phyloP scores from a whole-genome alignment of 2,113 vertebrate genomes.

The Pelvicachromis taeniatus region DNA sequence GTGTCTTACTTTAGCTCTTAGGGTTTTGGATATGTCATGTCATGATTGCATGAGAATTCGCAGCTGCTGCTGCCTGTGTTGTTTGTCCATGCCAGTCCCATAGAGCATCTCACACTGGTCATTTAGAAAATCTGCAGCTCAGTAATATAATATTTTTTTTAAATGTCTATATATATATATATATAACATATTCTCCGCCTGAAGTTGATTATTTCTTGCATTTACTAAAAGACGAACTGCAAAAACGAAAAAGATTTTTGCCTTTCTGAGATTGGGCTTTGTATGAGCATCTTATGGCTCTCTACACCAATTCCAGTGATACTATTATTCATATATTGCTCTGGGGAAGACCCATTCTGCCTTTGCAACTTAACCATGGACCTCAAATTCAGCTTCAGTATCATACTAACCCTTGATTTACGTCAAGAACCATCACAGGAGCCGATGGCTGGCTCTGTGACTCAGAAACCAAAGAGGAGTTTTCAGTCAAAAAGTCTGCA shows the following conservation, averaged over 20 bases:
- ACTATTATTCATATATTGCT: not conserved
- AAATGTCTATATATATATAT: not conserved
- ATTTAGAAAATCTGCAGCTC: constrained; percentile 1
- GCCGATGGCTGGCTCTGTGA: not conserved
- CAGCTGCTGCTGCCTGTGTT: constrained; percentile 58
- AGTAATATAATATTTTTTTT: not conserved
- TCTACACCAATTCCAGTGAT: not conserved
- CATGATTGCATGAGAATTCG: constrained; percentile 48
- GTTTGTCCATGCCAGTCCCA: not conserved
- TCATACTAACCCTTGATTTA: not conserved
- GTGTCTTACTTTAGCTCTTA: constrained; percentile 58
- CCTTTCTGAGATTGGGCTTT: not conserved
- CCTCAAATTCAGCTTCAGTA: not conserved
- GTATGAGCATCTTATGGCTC: not conserved
- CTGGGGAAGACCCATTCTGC: not conserved
- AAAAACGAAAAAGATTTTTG: not conserved
- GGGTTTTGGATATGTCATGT: constrained; percentile 38
- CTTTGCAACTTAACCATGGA: not conserved
- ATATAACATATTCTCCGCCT: not conserved
- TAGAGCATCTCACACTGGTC: constrained; percentile 23
- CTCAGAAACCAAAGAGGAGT: not conserved
- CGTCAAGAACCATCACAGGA: not conserved
- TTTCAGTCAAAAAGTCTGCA: not conserved
- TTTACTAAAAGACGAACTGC: not conserved
- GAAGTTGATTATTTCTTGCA: not conserved